A percentile compares a stretch with the other conserved stretches of the same genome.
These are phyloP conservation scores for Actinemys pallida DNA, from an alignment of 2,113 vertebrate species.

Conservation along the genomic window DNA sequence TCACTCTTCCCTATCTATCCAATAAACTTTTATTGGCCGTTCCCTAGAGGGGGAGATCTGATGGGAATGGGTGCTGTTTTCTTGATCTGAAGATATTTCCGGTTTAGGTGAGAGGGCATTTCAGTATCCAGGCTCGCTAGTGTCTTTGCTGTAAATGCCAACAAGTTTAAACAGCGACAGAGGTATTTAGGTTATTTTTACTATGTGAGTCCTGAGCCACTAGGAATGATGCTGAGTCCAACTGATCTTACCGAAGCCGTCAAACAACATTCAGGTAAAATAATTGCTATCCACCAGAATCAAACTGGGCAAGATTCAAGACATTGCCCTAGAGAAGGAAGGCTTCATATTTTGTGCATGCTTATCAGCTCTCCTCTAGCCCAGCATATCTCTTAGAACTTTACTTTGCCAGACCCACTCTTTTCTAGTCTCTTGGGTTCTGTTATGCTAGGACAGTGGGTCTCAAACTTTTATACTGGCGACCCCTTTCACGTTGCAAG, in stretches of 20 bases:
- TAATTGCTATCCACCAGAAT: rapidly evolving
- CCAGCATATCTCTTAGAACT: neutral
- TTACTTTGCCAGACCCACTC: neutral
- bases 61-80: neutral
- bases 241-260: neutral
- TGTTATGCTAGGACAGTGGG: neutral
- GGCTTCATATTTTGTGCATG: neutral
- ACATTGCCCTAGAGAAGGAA: neutral
- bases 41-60: neutral
- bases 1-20: neutral
- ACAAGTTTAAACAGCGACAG: neutral
- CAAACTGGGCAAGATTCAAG: neutral
- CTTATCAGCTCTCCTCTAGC: neutral
- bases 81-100: neutral
- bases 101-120: neutral
- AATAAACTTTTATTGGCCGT: neutral
- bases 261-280: neutral
- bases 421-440: neutral
- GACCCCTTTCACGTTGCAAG: no score
- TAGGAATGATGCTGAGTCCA: neutral
- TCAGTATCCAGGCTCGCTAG: neutral
- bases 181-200: neutral
- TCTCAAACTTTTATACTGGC: no score
- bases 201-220: neutral
- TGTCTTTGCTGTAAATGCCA: neutral